A percentile compares a stretch with the other conserved stretches of the same genome.
phyloP scores from a whole-genome alignment of 2,888 invertebrate species.

The Dasysyrphus tricinctus region DNA sequence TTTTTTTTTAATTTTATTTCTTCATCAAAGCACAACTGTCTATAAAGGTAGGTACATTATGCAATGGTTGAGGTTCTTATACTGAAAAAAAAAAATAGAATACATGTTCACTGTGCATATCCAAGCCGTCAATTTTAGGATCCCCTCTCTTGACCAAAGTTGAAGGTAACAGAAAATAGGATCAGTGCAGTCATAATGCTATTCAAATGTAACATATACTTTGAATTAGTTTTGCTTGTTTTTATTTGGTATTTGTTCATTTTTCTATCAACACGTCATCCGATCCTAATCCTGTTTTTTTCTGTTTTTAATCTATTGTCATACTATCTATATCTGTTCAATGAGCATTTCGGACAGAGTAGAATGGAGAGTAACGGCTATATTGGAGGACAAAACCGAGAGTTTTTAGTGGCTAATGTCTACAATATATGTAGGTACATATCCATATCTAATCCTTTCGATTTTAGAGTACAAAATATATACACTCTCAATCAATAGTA shows the following conservation, averaged over 20 bases:
- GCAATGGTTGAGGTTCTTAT: background rate
- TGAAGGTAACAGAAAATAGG: constrained; percentile 22
- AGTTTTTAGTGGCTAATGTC: constrained; percentile 17
- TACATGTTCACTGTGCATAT: constrained; percentile 45
- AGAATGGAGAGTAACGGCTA: background rate
- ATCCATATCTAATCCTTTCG: constrained; percentile 50
- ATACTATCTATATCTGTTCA: constrained; percentile 61
- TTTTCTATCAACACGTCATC: constrained; percentile 59
- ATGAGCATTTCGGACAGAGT: constrained; percentile 44
- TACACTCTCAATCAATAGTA: background rate
- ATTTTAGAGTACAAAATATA: constrained; percentile 29
- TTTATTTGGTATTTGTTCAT: constrained; percentile 22
- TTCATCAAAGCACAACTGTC: constrained; percentile 56
- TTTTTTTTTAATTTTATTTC: constrained; percentile 41
- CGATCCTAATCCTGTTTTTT: constrained; percentile 55
- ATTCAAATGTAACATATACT: constrained; percentile 13
- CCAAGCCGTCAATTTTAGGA: constrained; percentile 19
- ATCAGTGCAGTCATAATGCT: constrained; percentile 47
- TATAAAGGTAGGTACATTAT: background rate
- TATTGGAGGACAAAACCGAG: constrained; percentile 49
- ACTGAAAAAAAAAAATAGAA: background rate
- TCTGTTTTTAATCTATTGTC: constrained; percentile 56
- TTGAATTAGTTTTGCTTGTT: background rate
- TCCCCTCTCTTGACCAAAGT: constrained; percentile 3
- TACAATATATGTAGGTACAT: background rate